Evolutionary conservation across 2,113 vertebrate genomes (phyloP), one percentile per base, ranked within the genome.

Genomic region (Vulpes lagopus): DNA sequence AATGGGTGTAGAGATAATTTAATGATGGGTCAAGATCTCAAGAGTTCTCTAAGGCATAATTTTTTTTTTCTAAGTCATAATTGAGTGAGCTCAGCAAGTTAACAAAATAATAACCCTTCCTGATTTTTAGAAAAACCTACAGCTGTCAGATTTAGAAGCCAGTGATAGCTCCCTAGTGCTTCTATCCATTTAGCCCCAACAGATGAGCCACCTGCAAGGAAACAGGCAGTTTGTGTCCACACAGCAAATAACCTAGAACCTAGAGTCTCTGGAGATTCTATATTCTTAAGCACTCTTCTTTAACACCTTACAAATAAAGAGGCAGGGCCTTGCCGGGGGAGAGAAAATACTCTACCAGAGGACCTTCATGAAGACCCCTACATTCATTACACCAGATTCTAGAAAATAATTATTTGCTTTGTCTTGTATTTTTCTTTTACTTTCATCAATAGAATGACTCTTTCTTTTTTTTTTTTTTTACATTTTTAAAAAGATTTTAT

Each of bases 111-210:
- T 35, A 78, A 67, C 8, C 1, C 11, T 76, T 81, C 43, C 89
- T 79, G 38, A 87, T 51, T 84, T 92, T 64, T 30, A 82, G 67
- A 76, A 93, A 94, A 81, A 43, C 15, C 43, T 82, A 20, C 35
- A 78, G 85, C 60, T 32, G 32, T 80, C 14, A 91, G 69, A 96
- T 90, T 88, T 71, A 88, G 76, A 94, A 94, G 25, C 62, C 69
- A 92, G 43, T 17, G 78, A 20, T 16, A 84, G 17, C n/a, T 90
- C n/a, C 59, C 30, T 87, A 20, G 16, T 62, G 20, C 17, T 96
- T 95, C 76, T 74, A 19, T 80, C 25, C 74, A 81, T 59, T 59
- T 27, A 49, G 30, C 12, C 19, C 43, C 51, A 69, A 38, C 7
- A 94, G 53, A 94, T 43, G 38, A 74, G 59, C n/a, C 64, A 57